Evolutionary conservation across 2,797 vertebrate genomes (phyloP), one percentile per base, ranked within the genome.

Genomic region (Cyprinella venusta): DNA sequence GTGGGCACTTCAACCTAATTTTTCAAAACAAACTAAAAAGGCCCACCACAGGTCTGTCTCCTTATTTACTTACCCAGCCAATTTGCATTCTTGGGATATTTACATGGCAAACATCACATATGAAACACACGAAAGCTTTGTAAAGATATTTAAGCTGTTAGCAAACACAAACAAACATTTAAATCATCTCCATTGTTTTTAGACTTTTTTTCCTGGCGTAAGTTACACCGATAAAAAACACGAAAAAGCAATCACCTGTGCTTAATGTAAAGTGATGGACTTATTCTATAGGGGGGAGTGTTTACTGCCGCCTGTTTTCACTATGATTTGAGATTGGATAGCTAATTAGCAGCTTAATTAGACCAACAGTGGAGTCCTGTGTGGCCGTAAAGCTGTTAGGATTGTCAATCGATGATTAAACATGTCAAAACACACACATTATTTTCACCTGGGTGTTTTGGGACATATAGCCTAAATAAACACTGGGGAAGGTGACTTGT

Each of bases 311-410:
- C 8, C 5, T 68, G 48, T 69, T 56, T 79, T 56, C 6, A 2
- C 38, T 40, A 42, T 61, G 54, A 76, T 42, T 76, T 40, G n/a
- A 61, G 52, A 40, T 10, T 40, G 21, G 54, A 40, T 42, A 18
- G 10, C 33, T 61, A 24, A 77, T 77, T 63, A 42, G n/a, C 15
- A 63, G n/a, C 16, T 12, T 76, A 26, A 76, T 71, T 61, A 61
- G 2, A 24, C 56, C 5, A 10, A 40, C 36, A 24, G 13, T 16
- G 8, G 5, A 64, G 59, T 26, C 59, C 40, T 16, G 4, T 54
- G 68, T 70, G 68, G 40, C 68, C n/a, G 16, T 71, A 30, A 30
- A 50, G 24, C 69, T 19, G 64, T 67, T 38, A 45, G 12, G 21
- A 24, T 45, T 16, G 48, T 3, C 71, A 74, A 7, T 8, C 30